Conservation (phyloP, 2,113 vertebrate genomes). For the Myiozetetes cayanensis region DNA sequence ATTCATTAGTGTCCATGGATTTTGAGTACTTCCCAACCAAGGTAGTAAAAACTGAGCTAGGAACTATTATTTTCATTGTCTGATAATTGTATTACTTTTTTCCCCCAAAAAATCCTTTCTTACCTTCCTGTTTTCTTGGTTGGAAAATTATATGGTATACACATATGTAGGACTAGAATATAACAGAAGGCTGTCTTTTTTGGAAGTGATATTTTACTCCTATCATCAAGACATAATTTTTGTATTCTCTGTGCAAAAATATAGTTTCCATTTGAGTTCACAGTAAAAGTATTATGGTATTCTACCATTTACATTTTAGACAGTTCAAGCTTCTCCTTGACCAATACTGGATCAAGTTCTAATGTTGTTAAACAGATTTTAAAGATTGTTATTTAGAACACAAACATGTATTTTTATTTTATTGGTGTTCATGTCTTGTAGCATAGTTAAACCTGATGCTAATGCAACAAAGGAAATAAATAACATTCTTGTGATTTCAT, state of each 20-base stretch:
- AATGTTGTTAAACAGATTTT: not conserved
- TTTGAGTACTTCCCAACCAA: not conserved
- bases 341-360: not conserved
- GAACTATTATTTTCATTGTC: not conserved
- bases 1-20: not conserved
- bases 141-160: not conserved
- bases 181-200: not conserved
- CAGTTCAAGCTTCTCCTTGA: not conserved
- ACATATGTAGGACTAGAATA: not conserved
- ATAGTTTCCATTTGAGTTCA: not conserved
- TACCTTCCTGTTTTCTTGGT: not conserved
- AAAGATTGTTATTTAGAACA: not conserved
- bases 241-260: not conserved
- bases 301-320: not conserved
- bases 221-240: not conserved
- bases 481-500: not conserved
- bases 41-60: not conserved
- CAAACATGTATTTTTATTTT: not conserved
- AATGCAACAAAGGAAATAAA: not conserved
- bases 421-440: not conserved
- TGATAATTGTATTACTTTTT: not conserved
- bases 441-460: not conserved
- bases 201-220: not conserved
- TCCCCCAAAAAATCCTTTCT: not conserved
- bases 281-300: not conserved